Evolutionary conservation across 2,888 invertebrate genomes (phyloP).

Genomic region (Dicyrtoma fusca): DNA sequence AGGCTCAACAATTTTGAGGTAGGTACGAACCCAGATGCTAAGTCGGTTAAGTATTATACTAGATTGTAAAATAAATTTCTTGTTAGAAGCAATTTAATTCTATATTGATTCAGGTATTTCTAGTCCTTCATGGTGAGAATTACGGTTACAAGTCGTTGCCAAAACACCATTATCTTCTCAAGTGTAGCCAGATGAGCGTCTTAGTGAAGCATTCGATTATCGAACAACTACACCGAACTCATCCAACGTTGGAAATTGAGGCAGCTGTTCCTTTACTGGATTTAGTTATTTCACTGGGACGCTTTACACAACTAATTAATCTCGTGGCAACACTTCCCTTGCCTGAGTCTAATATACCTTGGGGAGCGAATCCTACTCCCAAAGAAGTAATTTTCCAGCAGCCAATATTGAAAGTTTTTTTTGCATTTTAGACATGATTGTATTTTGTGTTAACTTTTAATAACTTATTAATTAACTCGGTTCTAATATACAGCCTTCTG

Average conservation of each 20-base stretch:
- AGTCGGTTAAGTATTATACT: background rate
- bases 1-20: slow-evolving; percentile 82
- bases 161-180: slow-evolving; percentile 66
- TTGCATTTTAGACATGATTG: too few relatives aligned
- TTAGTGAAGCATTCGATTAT: slow-evolving; percentile 84
- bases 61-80: background rate
- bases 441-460: too few relatives aligned
- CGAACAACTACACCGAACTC: slow-evolving; percentile 72
- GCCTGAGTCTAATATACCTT: slow-evolving; percentile 61
- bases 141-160: slow-evolving; percentile 71
- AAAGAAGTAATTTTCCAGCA: too few relatives aligned
- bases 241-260: slow-evolving; percentile 76
- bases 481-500: too few relatives aligned
- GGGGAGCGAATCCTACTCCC: background rate
- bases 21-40: slow-evolving; percentile 40
- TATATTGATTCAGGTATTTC: slow-evolving; percentile 63
- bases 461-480: too few relatives aligned
- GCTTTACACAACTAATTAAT: slow-evolving; percentile 62
- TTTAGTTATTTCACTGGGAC: slow-evolving; percentile 61
- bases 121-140: slow-evolving; percentile 71
- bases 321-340: slow-evolving; percentile 73
- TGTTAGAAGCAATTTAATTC: background rate
- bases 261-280: slow-evolving; percentile 64
- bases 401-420: too few relatives aligned
- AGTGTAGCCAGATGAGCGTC: slow-evolving; percentile 73